Conservation (phyloP, 2,113 vertebrate genomes). For the Hystrix brachyura region DNA sequence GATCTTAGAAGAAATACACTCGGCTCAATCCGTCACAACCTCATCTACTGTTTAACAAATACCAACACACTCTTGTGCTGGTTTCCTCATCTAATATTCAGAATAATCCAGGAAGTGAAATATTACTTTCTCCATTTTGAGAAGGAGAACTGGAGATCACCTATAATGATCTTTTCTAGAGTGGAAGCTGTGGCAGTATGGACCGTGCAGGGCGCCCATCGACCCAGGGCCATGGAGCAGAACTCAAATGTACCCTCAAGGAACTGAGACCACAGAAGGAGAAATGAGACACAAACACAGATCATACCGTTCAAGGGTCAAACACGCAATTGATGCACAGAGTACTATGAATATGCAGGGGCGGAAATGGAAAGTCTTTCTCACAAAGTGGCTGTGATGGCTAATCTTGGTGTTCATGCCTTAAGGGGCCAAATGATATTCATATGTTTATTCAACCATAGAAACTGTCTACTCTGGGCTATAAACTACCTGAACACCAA, state of each 20-base stretch:
- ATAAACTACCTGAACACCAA: background rate
- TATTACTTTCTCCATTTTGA: background rate
- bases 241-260: background rate
- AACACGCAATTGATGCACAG: background rate
- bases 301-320: background rate
- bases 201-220: background rate
- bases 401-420: background rate
- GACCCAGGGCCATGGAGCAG: background rate
- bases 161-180: background rate
- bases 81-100: background rate
- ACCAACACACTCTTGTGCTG: background rate
- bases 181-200: background rate
- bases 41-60: background rate
- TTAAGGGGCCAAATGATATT: background rate
- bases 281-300: background rate
- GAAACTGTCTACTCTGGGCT: background rate
- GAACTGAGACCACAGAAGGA: background rate
- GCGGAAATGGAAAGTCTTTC: background rate
- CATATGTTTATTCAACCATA: background rate
- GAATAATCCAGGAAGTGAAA: background rate
- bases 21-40: background rate
- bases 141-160: background rate
- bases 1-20: background rate
- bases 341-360: background rate
- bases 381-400: background rate